Evolutionary conservation across 2,797 vertebrate genomes (phyloP), one percentile per base, ranked within the genome.

Genomic region (Anableps anableps): DNA sequence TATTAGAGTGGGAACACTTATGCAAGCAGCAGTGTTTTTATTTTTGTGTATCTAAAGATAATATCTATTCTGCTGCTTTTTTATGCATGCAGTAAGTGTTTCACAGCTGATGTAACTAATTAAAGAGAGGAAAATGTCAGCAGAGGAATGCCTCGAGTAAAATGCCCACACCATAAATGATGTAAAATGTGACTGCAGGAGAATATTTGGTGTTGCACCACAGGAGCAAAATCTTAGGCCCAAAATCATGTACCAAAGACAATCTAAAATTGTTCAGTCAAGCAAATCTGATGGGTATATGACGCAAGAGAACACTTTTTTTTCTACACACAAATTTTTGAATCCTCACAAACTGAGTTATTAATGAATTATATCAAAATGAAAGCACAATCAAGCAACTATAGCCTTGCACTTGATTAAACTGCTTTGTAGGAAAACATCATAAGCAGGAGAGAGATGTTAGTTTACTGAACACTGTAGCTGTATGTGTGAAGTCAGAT

Each of bases 101-200:
- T 85, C 31, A 55, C 76, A n/a, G 29, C 77, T 58, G 53, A 45
- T 76, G 53, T 48, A 58, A 16, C 1, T 48, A 66, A 81, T 79
- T 76, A 85, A 80, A 80, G 38, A 31, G 74, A 26, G n/a, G 47
- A 83, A 43, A 74, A 26, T 82, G 48, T 79, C 76, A 68, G 68
- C 72, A 71, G 58, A 80, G 23, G 70, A 81, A 53, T 58, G 75
- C 79, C 76, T 53, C 16, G 14, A 75, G 60, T 88, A 80, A 80
- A 88, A 79, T 83, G 47, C 38, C 51, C n/a, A 68, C 60, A 68
- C n/a, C 70, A 26, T 7, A 21, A 77, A 41, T 13, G 8, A 26
- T 53, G 41, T 23, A 29, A 17, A 29, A 66, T 34, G 5, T 48
- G 38, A 71, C 26, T 21, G 26, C 21, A 23, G 5, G 23, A 55